Base-by-base conservation (phyloP, 2,797 vertebrate species). In the Darevskia nairensis region DNA sequence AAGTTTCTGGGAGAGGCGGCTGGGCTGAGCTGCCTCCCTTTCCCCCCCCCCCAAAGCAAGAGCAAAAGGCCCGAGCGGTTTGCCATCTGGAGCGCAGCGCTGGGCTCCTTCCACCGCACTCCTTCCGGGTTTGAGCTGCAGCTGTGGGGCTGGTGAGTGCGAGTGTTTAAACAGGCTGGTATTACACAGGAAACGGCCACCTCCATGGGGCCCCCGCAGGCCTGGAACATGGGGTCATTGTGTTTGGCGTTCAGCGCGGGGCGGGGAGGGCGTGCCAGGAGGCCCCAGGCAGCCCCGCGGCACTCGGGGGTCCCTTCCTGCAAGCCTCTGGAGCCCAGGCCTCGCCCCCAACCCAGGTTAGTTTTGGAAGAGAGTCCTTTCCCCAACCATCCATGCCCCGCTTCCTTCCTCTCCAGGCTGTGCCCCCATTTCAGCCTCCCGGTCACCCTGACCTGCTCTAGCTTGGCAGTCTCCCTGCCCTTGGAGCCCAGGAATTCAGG, bases 101-200 rank as follows among this genome's bases (percentile, higher is more conserved):
- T 91, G 94, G 94, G 94, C 95, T 97, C 96, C 96, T 96, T 97
- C 96, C 96, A 95, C 95, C 89, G 93, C 69, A 32, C 39, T 93
- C 95, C 96, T 97, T 96, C 96, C 95, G 95, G 96, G 96, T 94
- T 97, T 97, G 96, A 94, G 96, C 96, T 96, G 97, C 96, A 97
- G 96, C 96, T 97, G 97, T 96, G 96, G 91, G 93, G 95, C 94
- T 94, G 92, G 96, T 96, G 50, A 55, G 94, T 96, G 96, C 95
- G 95, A 97, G 96, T 97, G 96, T 97, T 97, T 97, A 97, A 97
- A 97, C 96, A 97, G 97, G 96, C 96, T 97, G 96, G 97, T 97
- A 97, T 97, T 97, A 96, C 97, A 97, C 96, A 97, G 97, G 96
- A 97, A 97, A 97, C 87, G 95, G 96, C 96, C 96, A 96, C 96